Evolutionary conservation across 2,113 vertebrate species (phyloP).

Genomic region (Leuciscus idus): DNA sequence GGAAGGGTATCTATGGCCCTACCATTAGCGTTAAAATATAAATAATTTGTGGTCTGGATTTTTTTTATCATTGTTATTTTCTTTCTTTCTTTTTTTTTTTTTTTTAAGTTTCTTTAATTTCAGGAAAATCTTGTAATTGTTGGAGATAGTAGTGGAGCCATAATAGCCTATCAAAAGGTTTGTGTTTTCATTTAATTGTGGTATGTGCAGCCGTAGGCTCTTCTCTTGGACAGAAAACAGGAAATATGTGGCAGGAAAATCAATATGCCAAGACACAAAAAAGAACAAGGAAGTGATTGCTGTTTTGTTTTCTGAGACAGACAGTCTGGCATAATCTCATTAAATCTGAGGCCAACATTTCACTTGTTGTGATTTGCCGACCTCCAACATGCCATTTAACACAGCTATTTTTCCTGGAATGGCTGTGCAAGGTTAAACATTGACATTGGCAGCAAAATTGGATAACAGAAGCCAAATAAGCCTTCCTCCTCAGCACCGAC

Average conservation of each 20-base stretch:
- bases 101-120: not conserved
- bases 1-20: not conserved
- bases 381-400: conserved; percentile 23
- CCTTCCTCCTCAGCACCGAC: not conserved
- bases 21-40: not conserved
- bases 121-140: not conserved
- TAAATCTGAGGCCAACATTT: conserved; percentile 17
- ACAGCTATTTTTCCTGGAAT: not conserved
- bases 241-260: conserved; percentile 32
- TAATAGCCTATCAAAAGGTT: not conserved
- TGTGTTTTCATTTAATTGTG: conserved; percentile 17
- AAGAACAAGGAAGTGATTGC: conserved; percentile 27
- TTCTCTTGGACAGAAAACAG: conserved; percentile 12
- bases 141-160: not conserved
- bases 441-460: not conserved
- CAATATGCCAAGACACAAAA: conserved; percentile 53
- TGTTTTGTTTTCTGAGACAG: conserved; percentile 38
- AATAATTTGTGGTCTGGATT: not conserved
- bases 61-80: not conserved
- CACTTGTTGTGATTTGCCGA: conserved; percentile 5
- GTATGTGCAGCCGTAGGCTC: conserved; percentile 41
- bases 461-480: not conserved
- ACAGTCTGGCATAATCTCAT: conserved; percentile 45
- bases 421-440: conserved; percentile 2
- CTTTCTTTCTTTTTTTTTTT: not conserved